phyloP scores from a whole-genome alignment of 2,113 vertebrate genomes.

The Gobio gobio region DNA sequence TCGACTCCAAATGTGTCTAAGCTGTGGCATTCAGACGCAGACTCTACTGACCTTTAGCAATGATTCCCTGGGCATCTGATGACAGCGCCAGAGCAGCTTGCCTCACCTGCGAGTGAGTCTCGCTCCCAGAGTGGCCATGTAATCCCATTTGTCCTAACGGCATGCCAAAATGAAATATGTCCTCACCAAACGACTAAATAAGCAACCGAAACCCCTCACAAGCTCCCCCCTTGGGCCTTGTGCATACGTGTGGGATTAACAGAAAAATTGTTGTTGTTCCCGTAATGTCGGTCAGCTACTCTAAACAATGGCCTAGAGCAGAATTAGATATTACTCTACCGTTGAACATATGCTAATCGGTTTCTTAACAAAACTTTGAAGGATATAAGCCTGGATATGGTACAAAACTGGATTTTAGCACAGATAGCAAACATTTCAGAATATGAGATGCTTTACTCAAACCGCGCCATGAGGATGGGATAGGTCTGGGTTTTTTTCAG shows the following conservation, averaged over 20 bases:
- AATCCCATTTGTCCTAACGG: constrained; percentile 74
- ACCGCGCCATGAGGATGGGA: neutral
- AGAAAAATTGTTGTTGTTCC: neutral
- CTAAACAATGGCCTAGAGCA: neutral
- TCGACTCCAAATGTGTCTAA: constrained; percentile 67
- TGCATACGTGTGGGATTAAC: neutral
- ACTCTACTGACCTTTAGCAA: constrained; percentile 74
- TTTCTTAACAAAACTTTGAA: neutral
- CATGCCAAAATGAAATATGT: constrained; percentile 66
- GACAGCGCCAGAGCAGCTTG: constrained; percentile 57
- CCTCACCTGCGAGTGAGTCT: constrained; percentile 68
- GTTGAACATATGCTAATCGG: neutral
- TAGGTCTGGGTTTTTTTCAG: neutral
- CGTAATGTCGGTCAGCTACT: neutral
- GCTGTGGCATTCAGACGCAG: constrained; percentile 73
- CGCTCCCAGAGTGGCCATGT: constrained; percentile 65
- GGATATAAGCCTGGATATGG: neutral
- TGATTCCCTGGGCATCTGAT: constrained; percentile 69
- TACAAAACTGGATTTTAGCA: neutral
- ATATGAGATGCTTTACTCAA: neutral
- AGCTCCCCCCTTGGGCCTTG: neutral
- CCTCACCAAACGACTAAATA: constrained; percentile 9
- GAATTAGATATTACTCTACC: neutral
- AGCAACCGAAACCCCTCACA: neutral
- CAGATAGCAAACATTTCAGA: neutral